A percentile compares a stretch with the other conserved stretches of the same genome.
phyloP scores from a whole-genome alignment of 1,140 invertebrate species.

The Drusus annulatus region DNA sequence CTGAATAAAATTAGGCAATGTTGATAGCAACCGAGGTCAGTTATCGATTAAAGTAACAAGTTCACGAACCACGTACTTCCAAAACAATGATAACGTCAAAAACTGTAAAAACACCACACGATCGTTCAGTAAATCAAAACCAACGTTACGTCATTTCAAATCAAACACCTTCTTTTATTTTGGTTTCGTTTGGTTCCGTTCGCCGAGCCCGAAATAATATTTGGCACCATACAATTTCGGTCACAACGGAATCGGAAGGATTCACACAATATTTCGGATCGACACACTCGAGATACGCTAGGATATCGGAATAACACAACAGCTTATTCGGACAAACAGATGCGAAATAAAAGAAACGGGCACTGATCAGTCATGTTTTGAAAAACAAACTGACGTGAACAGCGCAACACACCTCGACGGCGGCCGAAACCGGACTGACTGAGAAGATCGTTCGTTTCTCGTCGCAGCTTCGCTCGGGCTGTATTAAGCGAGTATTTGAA shows the following conservation, averaged over 20 bases:
- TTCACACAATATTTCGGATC: neutral
- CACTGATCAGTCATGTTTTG: constrained; percentile 29
- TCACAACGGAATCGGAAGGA: neutral
- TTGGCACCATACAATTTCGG: constrained; percentile 21
- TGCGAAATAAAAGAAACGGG: constrained; percentile 37
- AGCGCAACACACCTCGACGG: neutral
- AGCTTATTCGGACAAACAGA: neutral
- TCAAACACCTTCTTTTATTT: constrained; percentile 27
- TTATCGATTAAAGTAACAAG: constrained; percentile 24
- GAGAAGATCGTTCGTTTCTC: constrained; percentile 39
- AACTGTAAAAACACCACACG: neutral
- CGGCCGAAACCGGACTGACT: constrained; percentile 50
- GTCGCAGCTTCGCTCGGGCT: constrained; percentile 20
- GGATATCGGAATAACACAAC: constrained; percentile 9
- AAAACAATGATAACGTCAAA: neutral
- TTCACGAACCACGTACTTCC: neutral
- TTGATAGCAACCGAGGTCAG: constrained; percentile 34
- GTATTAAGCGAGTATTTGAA: constrained; percentile 30
- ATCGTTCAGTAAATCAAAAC: constrained; percentile 4
- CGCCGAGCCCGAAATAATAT: constrained; percentile 37
- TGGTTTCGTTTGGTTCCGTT: constrained; percentile 43
- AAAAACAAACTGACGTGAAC: constrained; percentile 20
- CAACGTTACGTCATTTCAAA: constrained; percentile 37
- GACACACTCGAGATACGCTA: neutral
- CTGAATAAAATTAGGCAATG: too few species aligned